Percentiles rank a stretch among this genome's conserved stretches.
Evolutionary conservation across 2,888 invertebrate species (phyloP).

Genomic region (Zootermopsis nevadensis): DNA sequence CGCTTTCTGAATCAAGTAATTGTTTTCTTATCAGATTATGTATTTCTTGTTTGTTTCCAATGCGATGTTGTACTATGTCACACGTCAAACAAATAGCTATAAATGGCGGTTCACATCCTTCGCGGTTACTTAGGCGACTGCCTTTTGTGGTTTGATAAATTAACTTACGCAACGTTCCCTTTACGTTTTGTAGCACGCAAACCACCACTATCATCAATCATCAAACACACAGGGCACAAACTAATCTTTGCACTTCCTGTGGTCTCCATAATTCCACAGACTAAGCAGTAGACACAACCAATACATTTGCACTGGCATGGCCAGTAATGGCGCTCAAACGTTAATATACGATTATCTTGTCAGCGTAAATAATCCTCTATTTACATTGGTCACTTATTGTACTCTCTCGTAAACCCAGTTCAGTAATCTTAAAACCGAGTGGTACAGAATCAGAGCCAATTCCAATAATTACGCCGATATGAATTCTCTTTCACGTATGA

Average conservation of each 20-base stretch:
- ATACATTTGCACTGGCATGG: not conserved
- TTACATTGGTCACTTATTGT: not conserved
- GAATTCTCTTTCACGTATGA: too few relatives aligned
- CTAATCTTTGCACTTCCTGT: not conserved
- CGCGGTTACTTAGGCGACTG: too few relatives aligned
- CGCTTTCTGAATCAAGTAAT: too few relatives aligned
- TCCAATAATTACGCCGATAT: too few relatives aligned
- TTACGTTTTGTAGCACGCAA: not conserved
- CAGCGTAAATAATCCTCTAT: slow-evolving; percentile 14
- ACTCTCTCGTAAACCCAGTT: not conserved
- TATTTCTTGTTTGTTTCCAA: too few relatives aligned
- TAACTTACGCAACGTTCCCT: not conserved
- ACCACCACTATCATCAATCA: not conserved
- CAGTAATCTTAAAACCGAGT: too few relatives aligned
- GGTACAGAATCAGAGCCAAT: too few relatives aligned
- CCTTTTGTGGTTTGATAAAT: too few relatives aligned
- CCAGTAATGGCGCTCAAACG: slow-evolving; percentile 15
- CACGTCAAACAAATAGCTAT: too few relatives aligned
- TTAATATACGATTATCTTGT: slow-evolving; percentile 24
- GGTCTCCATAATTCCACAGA: slow-evolving; percentile 23
- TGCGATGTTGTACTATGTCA: too few relatives aligned
- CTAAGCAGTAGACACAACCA: not conserved
- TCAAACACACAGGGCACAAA: not conserved
- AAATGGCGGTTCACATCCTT: too few relatives aligned
- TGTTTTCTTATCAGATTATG: too few relatives aligned